Conservation (phyloP, 2,797 vertebrate species). For the Eulemur albifrons region DNA sequence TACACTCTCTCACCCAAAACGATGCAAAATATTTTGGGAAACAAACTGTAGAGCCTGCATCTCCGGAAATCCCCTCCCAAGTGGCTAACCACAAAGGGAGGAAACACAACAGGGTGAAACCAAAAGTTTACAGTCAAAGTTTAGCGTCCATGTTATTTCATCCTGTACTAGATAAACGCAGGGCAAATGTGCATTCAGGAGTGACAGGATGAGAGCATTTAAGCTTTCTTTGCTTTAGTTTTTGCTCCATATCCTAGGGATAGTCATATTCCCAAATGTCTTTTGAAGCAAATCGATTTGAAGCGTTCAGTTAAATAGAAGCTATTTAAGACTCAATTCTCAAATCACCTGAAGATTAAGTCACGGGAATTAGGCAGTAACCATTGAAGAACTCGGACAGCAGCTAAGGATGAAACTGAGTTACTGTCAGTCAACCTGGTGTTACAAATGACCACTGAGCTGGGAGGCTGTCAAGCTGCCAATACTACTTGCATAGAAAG, state of each 20-base stretch:
- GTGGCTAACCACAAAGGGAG: slow-evolving; percentile 76
- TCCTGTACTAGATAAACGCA: neutral
- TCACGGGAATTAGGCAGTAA: neutral
- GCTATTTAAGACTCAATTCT: neutral
- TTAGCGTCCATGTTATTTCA: neutral
- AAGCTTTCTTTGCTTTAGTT: neutral
- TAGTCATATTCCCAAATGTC: neutral
- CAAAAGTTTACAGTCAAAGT: slow-evolving; percentile 54
- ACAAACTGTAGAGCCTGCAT: slow-evolving; percentile 56
- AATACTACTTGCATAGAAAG: neutral
- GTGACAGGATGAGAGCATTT: fast-evolving
- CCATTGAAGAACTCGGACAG: neutral
- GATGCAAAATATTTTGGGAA: slow-evolving; percentile 77
- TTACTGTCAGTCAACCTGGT: neutral
- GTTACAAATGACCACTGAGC: neutral
- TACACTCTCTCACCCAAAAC: slow-evolving; percentile 28
- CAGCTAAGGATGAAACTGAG: neutral
- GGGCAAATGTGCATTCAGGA: neutral
- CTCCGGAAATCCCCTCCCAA: slow-evolving; percentile 79
- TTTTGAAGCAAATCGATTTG: neutral
- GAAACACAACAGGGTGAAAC: slow-evolving; percentile 68
- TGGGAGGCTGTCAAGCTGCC: neutral
- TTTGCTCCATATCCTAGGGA: neutral
- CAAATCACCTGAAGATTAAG: neutral
- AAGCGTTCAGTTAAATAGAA: neutral